These are phyloP conservation scores for Brachionus manjavacas DNA, from an alignment of 1,140 invertebrate genomes.

Conservation along the genomic window DNA sequence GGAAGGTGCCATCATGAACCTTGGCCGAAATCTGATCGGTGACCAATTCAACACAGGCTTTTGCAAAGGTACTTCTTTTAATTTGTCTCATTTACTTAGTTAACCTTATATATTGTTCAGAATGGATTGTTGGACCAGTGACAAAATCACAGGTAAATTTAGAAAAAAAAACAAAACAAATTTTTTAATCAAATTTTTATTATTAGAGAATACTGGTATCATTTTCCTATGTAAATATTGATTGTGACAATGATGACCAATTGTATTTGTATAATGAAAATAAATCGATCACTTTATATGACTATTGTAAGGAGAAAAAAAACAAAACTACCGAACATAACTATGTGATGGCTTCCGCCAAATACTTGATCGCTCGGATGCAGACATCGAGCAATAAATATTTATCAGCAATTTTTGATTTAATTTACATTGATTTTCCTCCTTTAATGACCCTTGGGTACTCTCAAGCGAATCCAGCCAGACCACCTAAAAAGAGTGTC, in stretches of 20 bases:
- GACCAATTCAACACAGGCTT: constrained; percentile 33
- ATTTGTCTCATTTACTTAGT: too few relatives aligned
- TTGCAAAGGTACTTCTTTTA: neutral
- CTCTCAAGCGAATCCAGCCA: neutral
- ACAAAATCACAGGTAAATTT: constrained; percentile 1
- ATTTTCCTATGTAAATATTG: constrained; percentile 10
- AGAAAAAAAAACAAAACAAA: neutral
- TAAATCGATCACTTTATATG: neutral
- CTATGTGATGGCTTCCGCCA: neutral
- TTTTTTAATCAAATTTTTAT: neutral
- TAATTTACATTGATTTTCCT: neutral
- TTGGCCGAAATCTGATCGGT: neutral
- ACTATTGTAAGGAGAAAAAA: neutral
- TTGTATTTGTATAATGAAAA: constrained; percentile 27
- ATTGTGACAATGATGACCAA: constrained; percentile 25
- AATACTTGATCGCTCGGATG: constrained; percentile 20
- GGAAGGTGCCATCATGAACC: neutral
- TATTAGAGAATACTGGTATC: constrained; percentile 22
- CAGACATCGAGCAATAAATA: constrained; percentile 28
- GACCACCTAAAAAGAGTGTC: neutral
- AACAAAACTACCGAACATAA: neutral
- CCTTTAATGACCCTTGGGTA: neutral
- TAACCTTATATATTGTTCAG: neutral
- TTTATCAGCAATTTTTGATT: constrained; percentile 10
- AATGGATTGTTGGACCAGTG: constrained; percentile 39